A percentile compares a stretch with the other conserved stretches of the same genome.
phyloP scores from a whole-genome alignment of 2,113 vertebrate genomes.

The Rhineura floridana region DNA sequence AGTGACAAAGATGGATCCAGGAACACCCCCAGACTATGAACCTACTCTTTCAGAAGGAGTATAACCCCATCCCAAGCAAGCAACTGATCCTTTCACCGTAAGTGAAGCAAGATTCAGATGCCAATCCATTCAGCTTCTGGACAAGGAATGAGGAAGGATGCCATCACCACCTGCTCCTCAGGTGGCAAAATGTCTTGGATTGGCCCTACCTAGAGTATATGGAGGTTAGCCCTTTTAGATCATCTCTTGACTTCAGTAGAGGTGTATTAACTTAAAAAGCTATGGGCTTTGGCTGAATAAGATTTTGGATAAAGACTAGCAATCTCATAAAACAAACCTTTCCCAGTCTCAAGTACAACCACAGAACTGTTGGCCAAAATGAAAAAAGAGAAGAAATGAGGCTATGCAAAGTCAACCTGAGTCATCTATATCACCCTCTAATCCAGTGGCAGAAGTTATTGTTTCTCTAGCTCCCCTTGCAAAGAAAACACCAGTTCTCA shows the following conservation, averaged over 20 bases:
- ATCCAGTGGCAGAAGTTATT: neutral
- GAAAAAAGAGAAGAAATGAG: neutral
- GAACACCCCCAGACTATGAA: no score
- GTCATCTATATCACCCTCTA: neutral
- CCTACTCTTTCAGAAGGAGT: no score
- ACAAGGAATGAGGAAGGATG: no score
- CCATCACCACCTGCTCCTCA: no score
- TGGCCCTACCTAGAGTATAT: neutral
- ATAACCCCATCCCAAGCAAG: no score
- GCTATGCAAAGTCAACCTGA: neutral
- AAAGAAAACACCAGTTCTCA: neutral
- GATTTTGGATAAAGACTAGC: no score
- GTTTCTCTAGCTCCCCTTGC: neutral
- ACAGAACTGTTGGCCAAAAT: neutral
- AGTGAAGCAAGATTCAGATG: no score
- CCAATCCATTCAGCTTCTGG: no score
- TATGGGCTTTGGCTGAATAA: neutral
- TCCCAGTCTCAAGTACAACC: neutral
- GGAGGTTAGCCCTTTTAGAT: neutral
- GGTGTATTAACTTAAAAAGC: neutral
- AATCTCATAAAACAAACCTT: neutral
- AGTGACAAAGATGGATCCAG: no score
- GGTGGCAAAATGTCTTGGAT: no score
- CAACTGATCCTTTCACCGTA: no score
- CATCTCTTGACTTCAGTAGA: neutral